These are phyloP conservation scores for Dendroctonus valens DNA, from an alignment of 1,140 invertebrate species.

Conservation along the genomic window DNA sequence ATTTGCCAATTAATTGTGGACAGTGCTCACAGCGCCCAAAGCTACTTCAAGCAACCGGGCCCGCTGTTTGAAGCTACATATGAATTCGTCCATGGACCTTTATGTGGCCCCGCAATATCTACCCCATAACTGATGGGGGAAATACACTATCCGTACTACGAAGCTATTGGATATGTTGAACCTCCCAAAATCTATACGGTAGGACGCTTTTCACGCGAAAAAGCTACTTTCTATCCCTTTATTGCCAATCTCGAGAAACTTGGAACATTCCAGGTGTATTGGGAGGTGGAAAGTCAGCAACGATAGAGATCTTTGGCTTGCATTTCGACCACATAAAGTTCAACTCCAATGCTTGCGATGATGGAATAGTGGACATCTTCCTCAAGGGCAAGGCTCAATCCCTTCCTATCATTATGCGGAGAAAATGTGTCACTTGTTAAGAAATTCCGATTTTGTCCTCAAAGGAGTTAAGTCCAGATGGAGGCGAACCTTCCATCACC, in stretches of 20 bases:
- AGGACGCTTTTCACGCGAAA: background rate
- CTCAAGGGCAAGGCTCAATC: slow-evolving; percentile 65
- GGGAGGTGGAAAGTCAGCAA: slow-evolving; percentile 79
- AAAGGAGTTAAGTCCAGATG: slow-evolving; percentile 66
- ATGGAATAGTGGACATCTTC: slow-evolving; percentile 81
- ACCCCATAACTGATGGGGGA: slow-evolving; percentile 77
- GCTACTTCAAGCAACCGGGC: slow-evolving; percentile 80
- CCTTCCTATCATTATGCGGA: slow-evolving; percentile 76
- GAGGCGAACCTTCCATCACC: slow-evolving; percentile 56
- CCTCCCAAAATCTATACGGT: slow-evolving; percentile 74
- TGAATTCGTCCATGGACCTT: slow-evolving; percentile 82
- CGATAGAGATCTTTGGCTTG: slow-evolving; percentile 79
- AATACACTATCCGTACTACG: slow-evolving; percentile 80
- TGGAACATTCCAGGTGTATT: slow-evolving; percentile 65
- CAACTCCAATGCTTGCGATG: slow-evolving; percentile 73
- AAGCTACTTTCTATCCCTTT: background rate
- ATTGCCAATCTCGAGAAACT: background rate
- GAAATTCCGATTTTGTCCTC: slow-evolving; percentile 76
- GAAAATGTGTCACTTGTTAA: slow-evolving; percentile 74
- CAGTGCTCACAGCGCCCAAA: slow-evolving; percentile 74
- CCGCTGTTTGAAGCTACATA: slow-evolving; percentile 82
- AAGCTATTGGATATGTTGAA: slow-evolving; percentile 74
- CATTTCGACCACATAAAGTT: slow-evolving; percentile 86
- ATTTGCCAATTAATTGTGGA: slow-evolving; percentile 79
- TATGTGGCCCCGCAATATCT: slow-evolving; percentile 78